phyloP scores from a whole-genome alignment of 2,888 invertebrate species.

The Spatulosminthurus flaviceps region DNA sequence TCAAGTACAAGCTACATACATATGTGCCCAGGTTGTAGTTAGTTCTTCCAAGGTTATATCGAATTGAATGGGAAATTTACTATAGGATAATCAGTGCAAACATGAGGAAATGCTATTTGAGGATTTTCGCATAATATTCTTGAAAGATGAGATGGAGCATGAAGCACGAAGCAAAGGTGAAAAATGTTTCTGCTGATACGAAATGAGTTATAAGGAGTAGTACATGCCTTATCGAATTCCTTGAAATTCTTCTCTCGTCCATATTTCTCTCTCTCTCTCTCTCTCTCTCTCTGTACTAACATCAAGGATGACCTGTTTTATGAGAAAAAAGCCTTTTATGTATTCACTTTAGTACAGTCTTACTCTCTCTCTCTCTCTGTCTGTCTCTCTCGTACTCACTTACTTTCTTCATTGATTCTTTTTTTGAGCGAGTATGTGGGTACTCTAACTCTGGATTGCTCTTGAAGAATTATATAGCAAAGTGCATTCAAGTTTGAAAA shows the following conservation, averaged over 20 bases:
- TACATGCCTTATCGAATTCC: conserved; percentile 28
- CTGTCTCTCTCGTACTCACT: neutral
- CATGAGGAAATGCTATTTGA: conserved; percentile 1
- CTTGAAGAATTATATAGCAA: neutral
- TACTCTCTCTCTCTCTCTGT: neutral
- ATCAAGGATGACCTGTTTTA: neutral
- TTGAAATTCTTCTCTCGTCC: conserved; percentile 22
- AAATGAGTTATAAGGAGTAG: conserved; percentile 22
- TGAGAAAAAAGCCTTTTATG: conserved; percentile 3
- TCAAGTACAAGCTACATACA: no score
- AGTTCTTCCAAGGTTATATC: no score
- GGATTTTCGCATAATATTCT: conserved; percentile 2
- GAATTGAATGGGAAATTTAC: neutral
- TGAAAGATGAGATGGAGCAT: neutral
- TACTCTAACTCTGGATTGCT: neutral
- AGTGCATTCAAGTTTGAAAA: neutral
- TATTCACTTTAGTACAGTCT: conserved; percentile 21
- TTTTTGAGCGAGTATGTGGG: neutral
- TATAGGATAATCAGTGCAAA: neutral
- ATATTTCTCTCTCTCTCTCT: neutral
- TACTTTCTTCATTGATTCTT: neutral
- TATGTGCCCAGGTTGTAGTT: no score
- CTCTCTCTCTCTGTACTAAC: neutral
- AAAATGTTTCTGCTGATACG: conserved; percentile 25
- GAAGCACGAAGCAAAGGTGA: conserved; percentile 2